phyloP scores from a whole-genome alignment of 2,797 vertebrate genomes.

The Pseudopleuronectes americanus region DNA sequence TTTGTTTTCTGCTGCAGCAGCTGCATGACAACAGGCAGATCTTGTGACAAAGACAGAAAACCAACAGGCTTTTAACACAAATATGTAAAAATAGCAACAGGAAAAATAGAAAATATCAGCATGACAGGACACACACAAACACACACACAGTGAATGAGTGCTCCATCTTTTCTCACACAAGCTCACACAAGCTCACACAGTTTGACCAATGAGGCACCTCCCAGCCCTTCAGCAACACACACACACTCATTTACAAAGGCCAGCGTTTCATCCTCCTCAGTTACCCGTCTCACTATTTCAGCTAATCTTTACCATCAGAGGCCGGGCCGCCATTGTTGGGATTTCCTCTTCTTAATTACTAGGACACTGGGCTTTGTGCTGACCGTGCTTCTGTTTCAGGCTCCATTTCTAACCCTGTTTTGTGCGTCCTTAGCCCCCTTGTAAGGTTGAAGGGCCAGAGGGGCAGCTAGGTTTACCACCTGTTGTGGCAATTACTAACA shows the following conservation, averaged over 20 bases:
- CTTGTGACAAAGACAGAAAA: slow-evolving; percentile 36
- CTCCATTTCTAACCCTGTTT: slow-evolving; percentile 61
- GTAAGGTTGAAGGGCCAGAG: slow-evolving; percentile 41
- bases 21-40: slow-evolving; percentile 13
- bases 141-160: not conserved
- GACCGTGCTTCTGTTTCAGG: slow-evolving; percentile 63
- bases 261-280: slow-evolving; percentile 72
- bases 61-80: not conserved
- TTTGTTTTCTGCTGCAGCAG: slow-evolving; percentile 16
- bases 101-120: slow-evolving; percentile 17
- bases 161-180: slow-evolving; percentile 12
- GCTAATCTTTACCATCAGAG: slow-evolving; percentile 75
- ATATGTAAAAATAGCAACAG: slow-evolving; percentile 23
- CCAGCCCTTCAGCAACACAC: slow-evolving; percentile 56
- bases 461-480: slow-evolving; percentile 75
- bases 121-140: slow-evolving; percentile 12
- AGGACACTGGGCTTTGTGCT: slow-evolving; percentile 71
- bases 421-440: slow-evolving; percentile 37
- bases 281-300: slow-evolving; percentile 66
- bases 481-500: slow-evolving; percentile 78
- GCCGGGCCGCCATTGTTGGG: slow-evolving; percentile 63
- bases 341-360: slow-evolving; percentile 78
- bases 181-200: slow-evolving; percentile 1
- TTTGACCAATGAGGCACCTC: slow-evolving; percentile 25
- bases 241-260: slow-evolving; percentile 46